phyloP scores from a whole-genome alignment of 2,888 invertebrate species.

The Eudasyphora cyanicolor region DNA sequence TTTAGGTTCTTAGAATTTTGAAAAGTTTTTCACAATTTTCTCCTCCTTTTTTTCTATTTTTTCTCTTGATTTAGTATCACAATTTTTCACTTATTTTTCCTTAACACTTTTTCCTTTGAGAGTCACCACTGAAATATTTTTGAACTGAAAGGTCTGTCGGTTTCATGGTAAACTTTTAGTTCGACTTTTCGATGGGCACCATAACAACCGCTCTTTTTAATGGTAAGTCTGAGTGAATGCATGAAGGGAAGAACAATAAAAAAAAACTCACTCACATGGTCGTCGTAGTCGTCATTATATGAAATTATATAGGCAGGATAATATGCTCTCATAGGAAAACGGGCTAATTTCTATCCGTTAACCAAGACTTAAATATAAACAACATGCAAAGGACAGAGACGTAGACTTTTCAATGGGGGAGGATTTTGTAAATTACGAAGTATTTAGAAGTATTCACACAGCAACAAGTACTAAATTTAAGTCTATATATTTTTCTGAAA shows the following conservation, averaged over 20 bases:
- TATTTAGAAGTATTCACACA: too few relatives aligned
- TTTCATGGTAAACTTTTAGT: slow-evolving; percentile 46
- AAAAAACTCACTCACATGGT: slow-evolving; percentile 51
- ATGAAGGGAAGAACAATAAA: too few relatives aligned
- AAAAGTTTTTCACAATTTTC: slow-evolving; percentile 11
- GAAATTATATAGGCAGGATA: slow-evolving; percentile 12
- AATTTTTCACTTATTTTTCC: background rate
- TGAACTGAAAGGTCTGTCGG: slow-evolving; percentile 36
- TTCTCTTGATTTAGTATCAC: slow-evolving; percentile 10
- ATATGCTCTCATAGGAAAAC: background rate
- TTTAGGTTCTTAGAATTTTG: background rate
- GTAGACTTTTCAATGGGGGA: too few relatives aligned
- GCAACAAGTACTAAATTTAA: too few relatives aligned
- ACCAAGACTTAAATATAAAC: slow-evolving; percentile 14
- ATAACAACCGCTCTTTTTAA: slow-evolving; percentile 60
- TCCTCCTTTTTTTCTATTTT: background rate
- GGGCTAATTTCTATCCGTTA: slow-evolving; percentile 5
- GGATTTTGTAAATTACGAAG: too few relatives aligned
- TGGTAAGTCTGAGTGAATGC: slow-evolving; percentile 11
- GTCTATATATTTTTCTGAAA: too few relatives aligned
- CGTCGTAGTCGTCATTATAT: background rate
- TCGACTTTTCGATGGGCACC: slow-evolving; percentile 50
- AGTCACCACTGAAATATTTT: slow-evolving; percentile 40
- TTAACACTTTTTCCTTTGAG: slow-evolving; percentile 45
- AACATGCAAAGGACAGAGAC: slow-evolving; percentile 1